phyloP scores from a whole-genome alignment of 1,140 invertebrate genomes.

The Trichonephila inaurata region DNA sequence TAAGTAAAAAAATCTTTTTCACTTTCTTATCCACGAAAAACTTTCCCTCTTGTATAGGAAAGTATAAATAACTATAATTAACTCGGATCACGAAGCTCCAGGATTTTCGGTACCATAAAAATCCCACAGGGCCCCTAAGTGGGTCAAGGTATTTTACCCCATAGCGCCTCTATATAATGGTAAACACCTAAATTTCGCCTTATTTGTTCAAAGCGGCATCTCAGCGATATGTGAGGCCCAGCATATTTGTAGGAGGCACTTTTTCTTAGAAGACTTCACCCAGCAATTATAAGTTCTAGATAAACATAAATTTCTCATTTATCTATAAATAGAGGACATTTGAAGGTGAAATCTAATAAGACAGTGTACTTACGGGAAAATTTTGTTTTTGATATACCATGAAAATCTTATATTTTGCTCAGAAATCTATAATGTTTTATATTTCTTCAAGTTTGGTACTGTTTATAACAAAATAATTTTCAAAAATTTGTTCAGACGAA shows the following conservation, averaged over 20 bases:
- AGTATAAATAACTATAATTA: not conserved
- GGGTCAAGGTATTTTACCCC: not conserved
- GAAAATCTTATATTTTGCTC: too few species aligned
- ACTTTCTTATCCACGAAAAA: not conserved
- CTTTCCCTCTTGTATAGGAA: not conserved
- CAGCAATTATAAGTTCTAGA: not conserved
- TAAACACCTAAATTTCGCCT: not conserved
- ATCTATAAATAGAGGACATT: not conserved
- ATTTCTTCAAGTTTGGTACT: too few species aligned
- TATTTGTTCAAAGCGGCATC: not conserved
- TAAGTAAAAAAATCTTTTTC: not conserved
- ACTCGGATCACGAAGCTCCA: not conserved
- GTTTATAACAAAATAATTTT: too few species aligned
- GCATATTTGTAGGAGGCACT: not conserved
- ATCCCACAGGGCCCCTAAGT: not conserved
- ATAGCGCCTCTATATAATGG: not conserved
- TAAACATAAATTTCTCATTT: not conserved
- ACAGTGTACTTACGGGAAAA: too few species aligned
- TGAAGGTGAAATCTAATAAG: not conserved
- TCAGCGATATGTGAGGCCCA: not conserved
- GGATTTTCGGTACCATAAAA: not conserved
- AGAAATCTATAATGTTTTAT: too few species aligned
- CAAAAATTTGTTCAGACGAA: too few species aligned
- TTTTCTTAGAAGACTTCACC: not conserved
- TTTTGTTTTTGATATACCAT: too few species aligned